Conservation (phyloP, 2,113 vertebrate species). For the Micronycteris hirsuta region DNA sequence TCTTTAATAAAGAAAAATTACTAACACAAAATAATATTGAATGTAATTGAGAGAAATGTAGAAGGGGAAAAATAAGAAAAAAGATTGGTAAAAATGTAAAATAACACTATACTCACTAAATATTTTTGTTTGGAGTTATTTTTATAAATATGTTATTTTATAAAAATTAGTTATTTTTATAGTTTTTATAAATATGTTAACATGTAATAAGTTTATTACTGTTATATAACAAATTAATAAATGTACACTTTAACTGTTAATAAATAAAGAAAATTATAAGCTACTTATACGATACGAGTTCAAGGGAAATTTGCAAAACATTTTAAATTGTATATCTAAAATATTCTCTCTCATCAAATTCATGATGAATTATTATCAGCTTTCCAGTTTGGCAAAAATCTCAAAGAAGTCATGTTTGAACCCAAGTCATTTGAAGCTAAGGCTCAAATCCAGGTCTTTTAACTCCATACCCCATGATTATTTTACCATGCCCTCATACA, state of each 20-base stretch:
- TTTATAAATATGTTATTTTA: not conserved
- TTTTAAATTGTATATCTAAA: not conserved
- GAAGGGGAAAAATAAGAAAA: not conserved
- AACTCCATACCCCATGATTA: not conserved
- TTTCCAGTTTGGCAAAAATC: not conserved
- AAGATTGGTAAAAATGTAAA: not conserved
- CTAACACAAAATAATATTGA: not conserved
- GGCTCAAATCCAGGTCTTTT: not conserved
- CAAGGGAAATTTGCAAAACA: not conserved
- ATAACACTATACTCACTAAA: not conserved
- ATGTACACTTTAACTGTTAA: not conserved
- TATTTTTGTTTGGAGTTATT: not conserved
- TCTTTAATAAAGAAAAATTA: constrained; percentile 32
- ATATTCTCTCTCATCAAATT: not conserved
- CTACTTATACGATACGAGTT: not conserved
- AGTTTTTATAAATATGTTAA: not conserved
- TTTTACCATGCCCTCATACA: not conserved
- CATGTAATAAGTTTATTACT: not conserved
- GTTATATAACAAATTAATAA: not conserved
- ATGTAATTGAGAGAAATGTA: not conserved
- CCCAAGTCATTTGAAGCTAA: not conserved
- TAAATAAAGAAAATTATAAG: constrained; percentile 1
- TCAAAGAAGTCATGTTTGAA: not conserved
- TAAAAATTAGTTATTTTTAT: no score
- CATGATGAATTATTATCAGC: not conserved